Evolutionary conservation across 2,888 invertebrate species (phyloP).

Genomic region (Amiota communis): DNA sequence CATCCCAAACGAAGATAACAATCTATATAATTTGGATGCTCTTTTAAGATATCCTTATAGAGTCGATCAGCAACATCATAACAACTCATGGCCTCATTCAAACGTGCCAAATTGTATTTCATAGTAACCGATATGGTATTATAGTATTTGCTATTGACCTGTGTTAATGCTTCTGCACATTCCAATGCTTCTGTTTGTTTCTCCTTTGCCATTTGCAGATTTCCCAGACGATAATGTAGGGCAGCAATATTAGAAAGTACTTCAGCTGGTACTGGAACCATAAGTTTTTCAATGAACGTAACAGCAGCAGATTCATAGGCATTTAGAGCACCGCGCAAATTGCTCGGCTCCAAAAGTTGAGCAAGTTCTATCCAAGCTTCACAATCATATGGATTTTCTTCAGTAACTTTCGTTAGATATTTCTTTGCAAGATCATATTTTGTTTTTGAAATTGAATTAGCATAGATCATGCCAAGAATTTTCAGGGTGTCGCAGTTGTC

Average conservation of each 20-base stretch:
- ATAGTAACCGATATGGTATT: slow-evolving; percentile 97
- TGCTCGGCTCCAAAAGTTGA: slow-evolving; percentile 96
- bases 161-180: slow-evolving; percentile 87
- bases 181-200: slow-evolving; percentile 90
- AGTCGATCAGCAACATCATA: slow-evolving; percentile 96
- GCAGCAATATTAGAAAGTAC: slow-evolving; percentile 98
- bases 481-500: slow-evolving; percentile 99
- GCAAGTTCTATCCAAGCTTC: slow-evolving; percentile 99
- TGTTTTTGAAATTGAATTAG: slow-evolving; percentile 90
- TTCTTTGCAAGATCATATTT: slow-evolving; percentile 94
- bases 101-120: slow-evolving; percentile 94
- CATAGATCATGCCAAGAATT: slow-evolving; percentile 97
- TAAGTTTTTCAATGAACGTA: slow-evolving; percentile 92
- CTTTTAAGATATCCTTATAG: slow-evolving; percentile 96
- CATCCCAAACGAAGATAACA: slow-evolving; percentile 94
- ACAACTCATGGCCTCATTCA: slow-evolving; percentile 93
- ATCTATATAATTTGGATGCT: slow-evolving; percentile 93
- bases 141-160: slow-evolving; percentile 93
- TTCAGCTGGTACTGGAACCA: slow-evolving; percentile 96
- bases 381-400: slow-evolving; percentile 96
- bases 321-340: slow-evolving; percentile 89
- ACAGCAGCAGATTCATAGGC: slow-evolving; percentile 95
- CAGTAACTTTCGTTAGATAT: slow-evolving; percentile 94
- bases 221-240: slow-evolving; percentile 90
- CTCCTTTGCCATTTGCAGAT: slow-evolving; percentile 87